Evolutionary conservation across 1,140 invertebrate genomes (phyloP).

Genomic region (Euglossa dilemma): DNA sequence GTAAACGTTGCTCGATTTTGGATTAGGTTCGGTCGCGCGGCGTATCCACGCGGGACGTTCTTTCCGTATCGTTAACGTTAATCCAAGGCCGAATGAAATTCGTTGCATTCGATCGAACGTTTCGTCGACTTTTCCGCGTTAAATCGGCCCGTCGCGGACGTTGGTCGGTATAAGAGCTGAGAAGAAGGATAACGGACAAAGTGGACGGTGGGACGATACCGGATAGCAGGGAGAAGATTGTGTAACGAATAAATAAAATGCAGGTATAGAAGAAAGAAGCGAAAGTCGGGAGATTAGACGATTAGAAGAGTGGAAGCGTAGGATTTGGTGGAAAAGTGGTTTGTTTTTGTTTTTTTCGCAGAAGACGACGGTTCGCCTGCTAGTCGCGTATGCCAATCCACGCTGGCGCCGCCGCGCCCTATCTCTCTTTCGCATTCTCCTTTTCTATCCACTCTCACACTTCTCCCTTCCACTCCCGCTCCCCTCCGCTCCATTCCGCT

Average conservation of each 20-base stretch:
- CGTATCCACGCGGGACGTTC: no score
- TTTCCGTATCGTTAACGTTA: no score
- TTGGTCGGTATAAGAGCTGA: no score
- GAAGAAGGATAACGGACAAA: no score
- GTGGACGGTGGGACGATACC: no score
- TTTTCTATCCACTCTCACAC: slow-evolving; percentile 42
- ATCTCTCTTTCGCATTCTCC: slow-evolving; percentile 63
- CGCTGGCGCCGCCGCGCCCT: slow-evolving; percentile 78
- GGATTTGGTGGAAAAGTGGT: slow-evolving; percentile 71
- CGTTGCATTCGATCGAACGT: no score
- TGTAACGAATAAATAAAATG: no score
- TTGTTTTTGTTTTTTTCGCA: slow-evolving; percentile 70
- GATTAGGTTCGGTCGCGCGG: no score
- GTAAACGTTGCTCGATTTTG: background rate
- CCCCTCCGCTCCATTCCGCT: slow-evolving; percentile 8
- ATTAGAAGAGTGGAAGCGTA: slow-evolving; percentile 27
- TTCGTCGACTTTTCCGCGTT: no score
- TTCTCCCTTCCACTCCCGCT: slow-evolving; percentile 10
- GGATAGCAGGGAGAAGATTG: no score
- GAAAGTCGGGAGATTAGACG: slow-evolving; percentile 19
- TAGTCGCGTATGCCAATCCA: slow-evolving; percentile 72
- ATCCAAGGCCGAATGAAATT: no score
- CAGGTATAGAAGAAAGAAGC: background rate
- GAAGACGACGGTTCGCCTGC: slow-evolving; percentile 60
- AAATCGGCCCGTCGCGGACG: no score